These are phyloP conservation scores for Lasioglossum malachurum DNA, from an alignment of 2,888 invertebrate species.

Conservation along the genomic window DNA sequence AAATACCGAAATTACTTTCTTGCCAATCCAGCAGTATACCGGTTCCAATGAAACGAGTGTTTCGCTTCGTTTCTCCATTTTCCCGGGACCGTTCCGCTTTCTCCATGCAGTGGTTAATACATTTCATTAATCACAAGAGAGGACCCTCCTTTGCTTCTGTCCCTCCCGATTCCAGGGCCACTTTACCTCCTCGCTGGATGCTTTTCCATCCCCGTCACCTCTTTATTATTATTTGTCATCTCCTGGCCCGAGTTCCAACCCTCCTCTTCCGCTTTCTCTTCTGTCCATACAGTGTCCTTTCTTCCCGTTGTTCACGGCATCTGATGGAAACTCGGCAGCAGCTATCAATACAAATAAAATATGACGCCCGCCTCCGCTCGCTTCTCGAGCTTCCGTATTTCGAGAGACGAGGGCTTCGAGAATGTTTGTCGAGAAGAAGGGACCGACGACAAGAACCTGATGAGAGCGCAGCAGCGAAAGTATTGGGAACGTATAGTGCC, in stretches of 20 bases:
- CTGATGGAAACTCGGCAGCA: not conserved
- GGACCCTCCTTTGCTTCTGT: conserved; percentile 29
- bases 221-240: conserved; percentile 80
- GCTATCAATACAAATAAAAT: conserved; percentile 25
- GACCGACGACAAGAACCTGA: not conserved
- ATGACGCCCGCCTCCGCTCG: not conserved
- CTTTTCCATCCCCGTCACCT: conserved; percentile 42
- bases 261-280: not conserved
- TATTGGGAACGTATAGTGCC: not conserved
- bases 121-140: conserved; percentile 79
- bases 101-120: conserved; percentile 73
- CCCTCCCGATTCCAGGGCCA: conserved; percentile 23
- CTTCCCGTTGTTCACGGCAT: conserved; percentile 2
- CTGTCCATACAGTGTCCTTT: not conserved
- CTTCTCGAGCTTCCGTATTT: not conserved
- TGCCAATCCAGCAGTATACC: not conserved
- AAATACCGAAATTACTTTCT: too few species aligned
- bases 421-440: not conserved
- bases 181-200: conserved; percentile 41
- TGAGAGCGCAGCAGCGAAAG: not conserved
- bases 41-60: conserved; percentile 26
- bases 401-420: not conserved
- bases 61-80: conserved; percentile 40
- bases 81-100: conserved; percentile 9
- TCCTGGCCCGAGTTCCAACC: conserved; percentile 29